Conservation (phyloP, 2,888 invertebrate genomes). For the Macrostomum cliftonense region DNA sequence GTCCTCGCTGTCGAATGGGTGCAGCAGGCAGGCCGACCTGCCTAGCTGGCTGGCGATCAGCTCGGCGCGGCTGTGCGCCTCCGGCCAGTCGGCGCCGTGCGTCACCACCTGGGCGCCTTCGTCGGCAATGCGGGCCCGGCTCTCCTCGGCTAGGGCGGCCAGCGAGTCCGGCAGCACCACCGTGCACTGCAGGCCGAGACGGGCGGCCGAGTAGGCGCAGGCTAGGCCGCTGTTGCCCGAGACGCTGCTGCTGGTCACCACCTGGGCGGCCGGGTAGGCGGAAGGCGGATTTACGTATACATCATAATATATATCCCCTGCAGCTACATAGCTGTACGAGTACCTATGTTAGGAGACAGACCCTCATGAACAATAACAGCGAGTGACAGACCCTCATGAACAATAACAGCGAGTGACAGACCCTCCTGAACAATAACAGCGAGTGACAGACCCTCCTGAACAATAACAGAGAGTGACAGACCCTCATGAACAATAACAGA, state of each 20-base stretch:
- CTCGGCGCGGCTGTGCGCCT: constrained; percentile 26
- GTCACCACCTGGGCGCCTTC: constrained; percentile 34
- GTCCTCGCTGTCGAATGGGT: constrained; percentile 40
- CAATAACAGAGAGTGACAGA: too few species aligned
- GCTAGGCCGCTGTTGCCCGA: constrained; percentile 43
- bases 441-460: too few species aligned
- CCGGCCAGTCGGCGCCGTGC: constrained; percentile 36
- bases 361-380: too few species aligned
- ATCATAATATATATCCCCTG: too few species aligned
- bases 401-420: too few species aligned
- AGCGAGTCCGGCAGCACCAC: constrained; percentile 37
- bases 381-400: too few species aligned
- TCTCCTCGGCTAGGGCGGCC: constrained; percentile 17
- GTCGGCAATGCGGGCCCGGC: constrained; percentile 25
- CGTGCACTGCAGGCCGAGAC: constrained; percentile 32
- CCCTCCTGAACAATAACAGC: too few species aligned
- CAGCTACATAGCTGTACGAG: too few species aligned
- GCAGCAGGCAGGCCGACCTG: constrained; percentile 22
- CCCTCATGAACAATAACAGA: too few species aligned
- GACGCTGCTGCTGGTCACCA: constrained; percentile 23
- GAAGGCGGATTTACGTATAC: too few species aligned
- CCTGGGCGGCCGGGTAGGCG: too few species aligned
- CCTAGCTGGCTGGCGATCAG: constrained; percentile 9
- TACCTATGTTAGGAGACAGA: too few species aligned
- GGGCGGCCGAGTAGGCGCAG: constrained; percentile 36